phyloP scores from a whole-genome alignment of 2,888 invertebrate species.

The Cryptosula pallasiana region DNA sequence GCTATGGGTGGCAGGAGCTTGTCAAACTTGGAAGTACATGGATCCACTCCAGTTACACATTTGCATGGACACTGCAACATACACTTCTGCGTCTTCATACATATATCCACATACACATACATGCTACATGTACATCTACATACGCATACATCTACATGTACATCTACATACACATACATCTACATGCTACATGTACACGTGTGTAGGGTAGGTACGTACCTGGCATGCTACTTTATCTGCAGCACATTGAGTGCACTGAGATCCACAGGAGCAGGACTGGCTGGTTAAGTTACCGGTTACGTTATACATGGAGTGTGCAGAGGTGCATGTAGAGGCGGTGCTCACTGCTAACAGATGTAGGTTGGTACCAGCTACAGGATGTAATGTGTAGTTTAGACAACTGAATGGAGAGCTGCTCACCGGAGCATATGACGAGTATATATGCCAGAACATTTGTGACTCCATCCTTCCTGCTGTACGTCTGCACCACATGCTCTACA shows the following conservation, averaged over 20 bases:
- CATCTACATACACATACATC: not conserved
- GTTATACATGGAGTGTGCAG: too few species aligned
- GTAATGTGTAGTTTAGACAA: not conserved
- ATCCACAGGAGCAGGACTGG: not conserved
- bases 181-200: not conserved
- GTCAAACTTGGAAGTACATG: not conserved
- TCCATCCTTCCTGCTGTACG: not conserved
- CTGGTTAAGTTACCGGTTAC: not conserved
- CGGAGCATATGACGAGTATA: not conserved
- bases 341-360: not conserved
- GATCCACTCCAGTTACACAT: not conserved
- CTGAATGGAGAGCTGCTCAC: not conserved
- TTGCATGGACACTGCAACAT: not conserved
- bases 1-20: not conserved
- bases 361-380: not conserved
- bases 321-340: not conserved
- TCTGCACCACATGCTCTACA: not conserved
- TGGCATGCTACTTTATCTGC: not conserved
- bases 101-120: not conserved
- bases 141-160: too few species aligned
- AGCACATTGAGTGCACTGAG: not conserved
- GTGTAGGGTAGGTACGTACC: not conserved
- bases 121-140: not conserved
- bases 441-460: not conserved
- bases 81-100: not conserved